Base-by-base conservation (phyloP, 2,113 vertebrate genomes). In the Passer montanus region DNA sequence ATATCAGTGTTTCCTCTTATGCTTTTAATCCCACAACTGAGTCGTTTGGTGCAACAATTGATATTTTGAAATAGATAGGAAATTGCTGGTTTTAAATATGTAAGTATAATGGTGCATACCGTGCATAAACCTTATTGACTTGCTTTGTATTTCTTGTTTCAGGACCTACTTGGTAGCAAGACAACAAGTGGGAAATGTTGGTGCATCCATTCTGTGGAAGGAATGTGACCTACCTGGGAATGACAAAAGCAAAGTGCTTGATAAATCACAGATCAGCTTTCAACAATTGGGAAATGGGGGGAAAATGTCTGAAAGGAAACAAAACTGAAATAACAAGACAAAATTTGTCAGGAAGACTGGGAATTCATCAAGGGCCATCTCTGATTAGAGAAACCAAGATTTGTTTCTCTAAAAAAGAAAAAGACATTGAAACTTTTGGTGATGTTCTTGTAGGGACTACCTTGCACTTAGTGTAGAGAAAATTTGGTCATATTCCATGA, bases 121-220 rank as follows among this genome's bases (percentile, higher is more conserved):
- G 7, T 88, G 41, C 64, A 33, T 88, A 84, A 90, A 52, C 33
- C 47, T 92, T 83, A 85, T 0, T 90, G 63, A 86, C 47, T 83
- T 73, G 46, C 30, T 91, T 62, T 93, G 16, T 94, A 37, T 93
- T 95, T 97, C 76, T 97, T 84, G 73, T 97, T 97, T 91, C 94
- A 97, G 96, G 90, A 80, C 59, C 28, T 91, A 67, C 62, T 90
- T 1, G 6, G 16, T 93, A 91, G 82, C 78, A 91, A 90, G 59
- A 67, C 78, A 83, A 30, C 62, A 67, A 80, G 72, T 90, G 81
- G 35, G 59, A 94, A 86, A 67, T 87, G 47, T 44, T 94, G 74
- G 55, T 66, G 21, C 70, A 83, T 85, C 89, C 63, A 11, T 85
- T 87, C 60, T 80, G 49, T 94, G 90, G 85, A 95, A 96, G 68